Base-by-base conservation (phyloP, 1,140 invertebrate genomes). In the Akabosia matsudoensis region DNA sequence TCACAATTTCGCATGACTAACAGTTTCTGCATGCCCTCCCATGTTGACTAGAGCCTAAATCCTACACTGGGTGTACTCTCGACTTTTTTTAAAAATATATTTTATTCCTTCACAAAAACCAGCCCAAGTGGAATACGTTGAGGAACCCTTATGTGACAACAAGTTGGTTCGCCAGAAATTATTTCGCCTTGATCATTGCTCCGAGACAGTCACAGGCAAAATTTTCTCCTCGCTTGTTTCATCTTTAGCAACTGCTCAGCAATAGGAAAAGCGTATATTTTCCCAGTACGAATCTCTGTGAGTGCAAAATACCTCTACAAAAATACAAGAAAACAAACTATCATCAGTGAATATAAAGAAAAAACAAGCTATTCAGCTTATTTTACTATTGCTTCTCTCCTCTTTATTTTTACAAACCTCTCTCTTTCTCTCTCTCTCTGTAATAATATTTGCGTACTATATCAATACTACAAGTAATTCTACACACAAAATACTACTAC, bases 91-190 rank as follows among this genome's bases (percentile, higher is more conserved):
- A n/a, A n/a, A n/a, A n/a, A n/a, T n/a, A n/a, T n/a, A n/a, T n/a
- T n/a, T n/a, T n/a, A n/a, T n/a, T n/a, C n/a, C n/a, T n/a, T n/a
- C n/a, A n/a, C n/a, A n/a, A n/a, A n/a, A n/a, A n/a, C n/a, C n/a
- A n/a, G n/a, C n/a, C n/a, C n/a, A n/a, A n/a, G n/a, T n/a, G n/a
- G n/a, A 51, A n/a, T 51, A 51, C n/a, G n/a, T n/a, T 67, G 61
- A 67, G 61, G 61, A 67, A 30, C 37, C 70, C 37, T 51, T 72
- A 37, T 74, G 76, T 78, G 76, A 78, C 76, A 78, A 78, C 76
- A 78, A 78, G 76, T 78, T 78, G 76, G 73, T 74, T 56, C 51
- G 61, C 28, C 31, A 67, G 61, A 67, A 67, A 67, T 67, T 67
- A 67, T 67, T 67, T 67, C 61, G 61, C 61, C 61, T 67, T 67